Evolutionary conservation across 2,797 vertebrate species (phyloP).

Genomic region (Pantherophis vulpinus): DNA sequence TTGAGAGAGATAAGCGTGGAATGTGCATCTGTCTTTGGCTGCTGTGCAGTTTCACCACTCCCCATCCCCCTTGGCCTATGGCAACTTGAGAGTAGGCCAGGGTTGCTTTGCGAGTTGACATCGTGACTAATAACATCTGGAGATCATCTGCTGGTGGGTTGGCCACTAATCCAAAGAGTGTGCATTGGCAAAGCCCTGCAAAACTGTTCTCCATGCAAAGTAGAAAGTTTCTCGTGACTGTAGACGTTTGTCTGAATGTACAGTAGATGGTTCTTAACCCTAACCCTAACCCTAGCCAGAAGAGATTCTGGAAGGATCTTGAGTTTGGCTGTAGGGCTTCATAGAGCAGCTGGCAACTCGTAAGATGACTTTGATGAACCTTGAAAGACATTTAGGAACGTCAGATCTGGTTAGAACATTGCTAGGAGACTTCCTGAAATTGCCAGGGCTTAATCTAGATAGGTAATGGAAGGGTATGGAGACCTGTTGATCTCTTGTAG

Average conservation of each 20-base stretch:
- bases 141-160: not conserved
- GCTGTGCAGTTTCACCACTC: too few relatives aligned
- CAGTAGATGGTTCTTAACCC: not conserved
- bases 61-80: too few relatives aligned
- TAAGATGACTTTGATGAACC: not conserved
- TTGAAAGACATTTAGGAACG: not conserved
- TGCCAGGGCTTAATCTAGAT: not conserved
- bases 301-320: not conserved
- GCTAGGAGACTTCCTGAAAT: not conserved
- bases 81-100: too few relatives aligned
- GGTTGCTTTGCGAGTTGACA: too few relatives aligned
- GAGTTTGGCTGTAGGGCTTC: not conserved
- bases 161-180: not conserved
- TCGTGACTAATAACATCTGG: not conserved
- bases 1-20: too few relatives aligned
- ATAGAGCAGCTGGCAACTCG: not conserved
- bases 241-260: conserved; percentile 50
- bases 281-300: not conserved
- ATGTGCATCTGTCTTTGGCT: too few relatives aligned
- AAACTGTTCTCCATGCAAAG: not conserved
- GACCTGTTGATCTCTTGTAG: not conserved
- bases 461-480: not conserved
- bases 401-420: not conserved
- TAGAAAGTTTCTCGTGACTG: not conserved
- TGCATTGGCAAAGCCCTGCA: conserved; percentile 48